These are phyloP conservation scores for Syndactyla subalaris DNA, from an alignment of 2,797 vertebrate genomes.

Conservation along the genomic window DNA sequence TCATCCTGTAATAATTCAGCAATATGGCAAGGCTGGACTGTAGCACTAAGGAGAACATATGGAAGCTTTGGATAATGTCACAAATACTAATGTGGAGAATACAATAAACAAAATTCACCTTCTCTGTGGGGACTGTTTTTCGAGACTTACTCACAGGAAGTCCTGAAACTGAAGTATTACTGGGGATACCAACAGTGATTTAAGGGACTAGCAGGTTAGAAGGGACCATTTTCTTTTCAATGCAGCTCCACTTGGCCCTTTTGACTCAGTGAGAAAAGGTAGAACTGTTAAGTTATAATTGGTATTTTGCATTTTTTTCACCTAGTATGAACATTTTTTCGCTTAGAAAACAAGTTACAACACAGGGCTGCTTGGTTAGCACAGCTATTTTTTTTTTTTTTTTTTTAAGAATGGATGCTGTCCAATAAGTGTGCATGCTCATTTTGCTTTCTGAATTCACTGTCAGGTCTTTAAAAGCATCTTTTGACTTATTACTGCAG, in stretches of 20 bases:
- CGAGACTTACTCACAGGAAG: background rate
- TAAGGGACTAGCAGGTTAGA: background rate
- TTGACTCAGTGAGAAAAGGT: background rate
- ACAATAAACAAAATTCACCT: background rate
- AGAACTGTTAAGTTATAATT: background rate
- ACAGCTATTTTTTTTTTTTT: background rate
- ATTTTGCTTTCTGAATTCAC: conserved; percentile 6
- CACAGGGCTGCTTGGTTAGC: background rate
- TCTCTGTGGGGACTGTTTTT: background rate
- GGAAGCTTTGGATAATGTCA: background rate
- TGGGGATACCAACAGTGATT: background rate
- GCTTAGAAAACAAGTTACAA: background rate
- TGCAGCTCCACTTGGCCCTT: background rate
- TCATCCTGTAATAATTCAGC: background rate
- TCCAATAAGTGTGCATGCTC: background rate
- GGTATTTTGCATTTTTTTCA: background rate
- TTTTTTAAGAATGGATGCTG: background rate
- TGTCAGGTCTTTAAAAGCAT: background rate
- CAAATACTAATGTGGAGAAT: background rate
- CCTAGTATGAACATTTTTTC: background rate
- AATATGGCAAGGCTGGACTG: background rate
- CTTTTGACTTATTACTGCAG: background rate
- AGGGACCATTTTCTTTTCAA: background rate
- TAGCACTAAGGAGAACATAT: background rate
- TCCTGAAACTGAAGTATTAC: background rate